Evolutionary conservation across 1,140 invertebrate genomes (phyloP).

Genomic region (Ylistrum balloti): DNA sequence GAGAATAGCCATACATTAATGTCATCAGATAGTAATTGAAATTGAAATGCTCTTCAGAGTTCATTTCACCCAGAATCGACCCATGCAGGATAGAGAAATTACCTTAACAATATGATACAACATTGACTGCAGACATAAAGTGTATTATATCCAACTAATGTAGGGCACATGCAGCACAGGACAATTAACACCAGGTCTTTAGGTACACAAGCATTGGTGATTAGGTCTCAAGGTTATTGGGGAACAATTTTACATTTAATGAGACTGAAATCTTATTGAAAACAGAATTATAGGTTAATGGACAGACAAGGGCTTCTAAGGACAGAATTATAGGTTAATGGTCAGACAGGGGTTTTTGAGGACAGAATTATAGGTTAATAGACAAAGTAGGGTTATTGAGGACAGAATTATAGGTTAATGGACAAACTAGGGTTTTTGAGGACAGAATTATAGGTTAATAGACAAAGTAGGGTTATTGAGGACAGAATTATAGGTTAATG

Average conservation of each 20-base stretch:
- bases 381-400: no score
- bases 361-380: no score
- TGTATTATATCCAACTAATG: background rate
- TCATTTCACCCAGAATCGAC: slow-evolving; percentile 8
- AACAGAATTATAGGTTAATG: background rate
- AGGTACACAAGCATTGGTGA: background rate
- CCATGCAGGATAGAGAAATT: background rate
- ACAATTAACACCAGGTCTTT: background rate
- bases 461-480: no score
- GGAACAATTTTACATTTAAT: background rate
- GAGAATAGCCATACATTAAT: no score
- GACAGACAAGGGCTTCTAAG: background rate
- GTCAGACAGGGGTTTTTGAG: background rate
- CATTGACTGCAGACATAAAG: background rate
- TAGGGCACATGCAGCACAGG: background rate
- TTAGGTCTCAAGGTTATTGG: background rate
- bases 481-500: background rate
- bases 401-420: no score
- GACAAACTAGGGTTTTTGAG: no score
- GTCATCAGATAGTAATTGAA: background rate
- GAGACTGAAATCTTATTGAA: background rate
- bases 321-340: background rate
- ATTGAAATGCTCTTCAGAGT: background rate
- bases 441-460: no score
- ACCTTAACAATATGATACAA: background rate